Conservation (phyloP, 2,797 vertebrate species). For the Myiotriccus ornatus region DNA sequence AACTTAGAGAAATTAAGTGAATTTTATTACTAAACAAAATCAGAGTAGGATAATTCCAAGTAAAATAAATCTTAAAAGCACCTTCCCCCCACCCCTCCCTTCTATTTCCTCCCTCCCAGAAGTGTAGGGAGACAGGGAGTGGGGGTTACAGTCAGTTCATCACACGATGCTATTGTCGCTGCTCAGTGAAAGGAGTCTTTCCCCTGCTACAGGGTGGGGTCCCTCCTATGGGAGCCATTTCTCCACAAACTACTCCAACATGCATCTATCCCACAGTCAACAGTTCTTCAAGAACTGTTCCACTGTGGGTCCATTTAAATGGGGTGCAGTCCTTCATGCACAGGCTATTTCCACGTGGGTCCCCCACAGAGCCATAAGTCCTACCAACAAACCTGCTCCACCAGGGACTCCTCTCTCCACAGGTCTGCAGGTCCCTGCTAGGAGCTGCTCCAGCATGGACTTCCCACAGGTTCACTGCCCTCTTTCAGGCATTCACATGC, state of each 20-base stretch:
- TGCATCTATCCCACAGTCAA: not conserved
- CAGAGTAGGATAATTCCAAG: not conserved
- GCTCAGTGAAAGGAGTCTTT: not conserved
- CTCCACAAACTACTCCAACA: not conserved
- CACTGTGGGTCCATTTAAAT: not conserved
- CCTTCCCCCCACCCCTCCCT: not conserved
- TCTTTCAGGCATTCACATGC: not conserved
- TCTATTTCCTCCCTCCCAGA: not conserved
- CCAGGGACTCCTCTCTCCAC: fast-evolving
- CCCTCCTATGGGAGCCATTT: not conserved
- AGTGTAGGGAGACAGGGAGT: not conserved
- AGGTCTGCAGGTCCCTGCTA: no score
- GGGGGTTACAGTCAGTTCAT: not conserved
- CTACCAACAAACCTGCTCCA: not conserved
- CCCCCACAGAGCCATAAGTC: not conserved
- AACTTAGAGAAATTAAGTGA: not conserved
- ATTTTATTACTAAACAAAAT: not conserved
- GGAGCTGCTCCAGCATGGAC: not conserved
- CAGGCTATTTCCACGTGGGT: not conserved
- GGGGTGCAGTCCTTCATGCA: not conserved
- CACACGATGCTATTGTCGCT: fast-evolving
- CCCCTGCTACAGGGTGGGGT: not conserved
- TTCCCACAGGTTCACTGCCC: not conserved
- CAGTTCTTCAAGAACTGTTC: not conserved
- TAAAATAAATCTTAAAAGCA: not conserved